phyloP scores from a whole-genome alignment of 2,797 vertebrate genomes.

The Echiichthys vipera region DNA sequence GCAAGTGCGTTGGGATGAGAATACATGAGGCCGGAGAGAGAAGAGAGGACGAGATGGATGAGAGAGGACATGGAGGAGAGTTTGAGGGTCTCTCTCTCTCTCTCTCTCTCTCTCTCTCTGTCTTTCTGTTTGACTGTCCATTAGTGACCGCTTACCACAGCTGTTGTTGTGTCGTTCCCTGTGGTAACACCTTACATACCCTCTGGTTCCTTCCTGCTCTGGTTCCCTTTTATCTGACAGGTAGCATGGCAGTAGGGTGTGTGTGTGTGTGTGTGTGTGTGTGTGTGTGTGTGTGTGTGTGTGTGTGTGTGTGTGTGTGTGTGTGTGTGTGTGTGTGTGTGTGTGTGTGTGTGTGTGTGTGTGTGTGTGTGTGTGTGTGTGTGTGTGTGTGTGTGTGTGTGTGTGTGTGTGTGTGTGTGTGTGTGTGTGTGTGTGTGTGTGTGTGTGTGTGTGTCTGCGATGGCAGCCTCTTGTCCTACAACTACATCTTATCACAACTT shows the following conservation, averaged over 20 bases:
- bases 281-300: conserved; percentile 30
- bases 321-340: conserved; percentile 40
- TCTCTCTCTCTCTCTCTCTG: conserved; percentile 30
- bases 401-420: conserved; percentile 38
- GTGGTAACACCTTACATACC: conserved; percentile 70
- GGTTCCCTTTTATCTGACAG: conserved; percentile 82
- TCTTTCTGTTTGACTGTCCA: conserved; percentile 58
- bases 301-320: conserved; percentile 40
- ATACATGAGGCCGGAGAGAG: conserved; percentile 53
- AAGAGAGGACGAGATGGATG: conserved; percentile 62
- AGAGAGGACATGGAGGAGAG: conserved; percentile 66
- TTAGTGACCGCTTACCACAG: conserved; percentile 76
- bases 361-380: conserved; percentile 14
- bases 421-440: conserved; percentile 49
- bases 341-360: conserved; percentile 49
- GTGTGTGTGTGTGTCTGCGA: conserved; percentile 61
- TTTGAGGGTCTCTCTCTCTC: conserved; percentile 56
- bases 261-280: conserved; percentile 15
- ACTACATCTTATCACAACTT: conserved; percentile 58
- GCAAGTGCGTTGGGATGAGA: conserved; percentile 48
- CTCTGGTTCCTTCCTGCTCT: conserved; percentile 73
- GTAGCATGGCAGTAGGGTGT: conserved; percentile 56
- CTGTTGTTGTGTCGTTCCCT: conserved; percentile 77
- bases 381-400: conserved; percentile 28
- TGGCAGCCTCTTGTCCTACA: conserved; percentile 71